These are phyloP conservation scores for Cheilosia pagana DNA, from an alignment of 2,888 invertebrate species.

Conservation along the genomic window DNA sequence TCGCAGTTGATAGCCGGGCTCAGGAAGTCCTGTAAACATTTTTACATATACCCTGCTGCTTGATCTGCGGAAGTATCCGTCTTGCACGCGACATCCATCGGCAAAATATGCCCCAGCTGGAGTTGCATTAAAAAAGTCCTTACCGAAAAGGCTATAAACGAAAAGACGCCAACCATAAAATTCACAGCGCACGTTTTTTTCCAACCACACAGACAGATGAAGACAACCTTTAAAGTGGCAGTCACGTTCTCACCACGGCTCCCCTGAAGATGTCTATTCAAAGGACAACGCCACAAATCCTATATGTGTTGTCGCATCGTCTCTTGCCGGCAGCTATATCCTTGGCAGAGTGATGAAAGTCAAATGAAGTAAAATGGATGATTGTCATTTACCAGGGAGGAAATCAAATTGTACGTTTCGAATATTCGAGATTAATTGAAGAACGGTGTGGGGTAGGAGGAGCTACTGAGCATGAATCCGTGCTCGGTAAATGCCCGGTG, in stretches of 20 bases:
- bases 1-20: background rate
- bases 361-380: conserved; percentile 26
- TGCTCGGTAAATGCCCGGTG: background rate
- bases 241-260: conserved; percentile 19
- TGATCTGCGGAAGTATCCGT: background rate
- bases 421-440: conserved; percentile 40
- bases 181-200: conserved; percentile 1
- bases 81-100: background rate
- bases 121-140: background rate
- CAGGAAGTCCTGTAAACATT: background rate
- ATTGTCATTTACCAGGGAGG: conserved; percentile 41
- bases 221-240: conserved; percentile 6
- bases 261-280: background rate
- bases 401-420: conserved; percentile 42
- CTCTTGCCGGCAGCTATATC: background rate
- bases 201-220: background rate
- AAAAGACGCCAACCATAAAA: conserved; percentile 21
- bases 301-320: background rate
- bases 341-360: background rate
- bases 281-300: conserved; percentile 37
- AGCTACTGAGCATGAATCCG: background rate
- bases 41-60: background rate
- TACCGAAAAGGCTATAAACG: conserved; percentile 17
- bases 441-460: background rate
- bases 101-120: background rate